Evolutionary conservation across 2,888 invertebrate genomes (phyloP), one percentile per base, ranked within the genome.

Genomic region (Neoaliturus tenellus): DNA sequence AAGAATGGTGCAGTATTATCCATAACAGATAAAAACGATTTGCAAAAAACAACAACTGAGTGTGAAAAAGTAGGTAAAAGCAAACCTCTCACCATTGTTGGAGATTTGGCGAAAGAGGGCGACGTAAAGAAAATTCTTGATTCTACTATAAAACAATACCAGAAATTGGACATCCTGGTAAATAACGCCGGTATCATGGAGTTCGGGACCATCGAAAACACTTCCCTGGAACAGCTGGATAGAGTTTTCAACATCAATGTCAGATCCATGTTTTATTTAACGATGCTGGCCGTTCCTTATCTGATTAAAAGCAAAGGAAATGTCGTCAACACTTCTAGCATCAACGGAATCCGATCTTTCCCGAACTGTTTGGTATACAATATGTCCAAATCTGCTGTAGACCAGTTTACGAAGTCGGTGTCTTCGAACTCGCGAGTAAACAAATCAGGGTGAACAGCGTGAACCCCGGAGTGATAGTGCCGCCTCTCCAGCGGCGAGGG

Each of bases 401-500:
- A 99, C 91, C 99, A 99, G 90, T 95, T 99, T 87, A 99, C 99
- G 0, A 93, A 96, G 88, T 98, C 98, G 90, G 93, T 95, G 2
- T 98, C 99, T 4, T 99, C 84, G 99, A 97, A 89, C 90, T 97
- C 81, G 97, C 96, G n/a, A 89, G 93, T 0, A 96, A 96, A 90
- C 94, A 95, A n/a, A 96, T 98, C 0, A 92, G 98, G 85, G 98
- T 98, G 0, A 98, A 98, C 90, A 94, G 95, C 87, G 97, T 98
- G 0, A 98, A 98, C 90, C 99, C 99, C n/a, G 99, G 99, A 80
- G 98, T 99, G 0, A 95, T 96, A n/a, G 90, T 96, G 0, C 99
- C 98, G 0, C 96, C 98, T 90, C 90, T 98, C 41, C 98, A 99
- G 88, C 95, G 94, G 89, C 93, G 95, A 83, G 96, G 96, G 31